These are phyloP conservation scores for Drosophila acutilabella DNA, from an alignment of 2,888 invertebrate genomes.

Conservation along the genomic window DNA sequence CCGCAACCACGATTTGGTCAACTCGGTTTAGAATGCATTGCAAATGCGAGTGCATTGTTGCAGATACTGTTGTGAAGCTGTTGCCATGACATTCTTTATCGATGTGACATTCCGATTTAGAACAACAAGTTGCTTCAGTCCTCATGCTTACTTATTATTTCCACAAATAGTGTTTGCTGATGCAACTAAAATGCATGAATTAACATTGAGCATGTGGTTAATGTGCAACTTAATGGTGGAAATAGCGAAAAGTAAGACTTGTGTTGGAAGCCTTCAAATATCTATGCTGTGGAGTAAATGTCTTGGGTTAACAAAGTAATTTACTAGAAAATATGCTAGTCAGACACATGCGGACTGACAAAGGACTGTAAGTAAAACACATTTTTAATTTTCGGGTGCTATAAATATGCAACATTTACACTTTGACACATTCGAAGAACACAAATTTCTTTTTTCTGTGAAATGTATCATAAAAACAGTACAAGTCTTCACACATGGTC, in stretches of 20 bases:
- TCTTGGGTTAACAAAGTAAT: neutral
- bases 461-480: constrained; percentile 49
- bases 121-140: constrained; percentile 7
- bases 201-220: constrained; percentile 1
- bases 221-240: neutral
- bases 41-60: constrained; percentile 28
- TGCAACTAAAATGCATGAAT: constrained; percentile 14
- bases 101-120: constrained; percentile 12
- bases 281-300: neutral
- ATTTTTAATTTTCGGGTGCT: constrained; percentile 7
- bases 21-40: constrained; percentile 59
- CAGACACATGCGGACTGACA: constrained; percentile 1
- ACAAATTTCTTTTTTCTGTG: constrained; percentile 55
- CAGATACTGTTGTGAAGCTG: constrained; percentile 2
- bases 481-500: constrained; percentile 34
- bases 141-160: neutral
- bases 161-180: neutral
- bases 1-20: constrained; percentile 63
- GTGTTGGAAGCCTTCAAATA: neutral
- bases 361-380: constrained; percentile 5
- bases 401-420: constrained; percentile 61
- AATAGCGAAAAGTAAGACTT: neutral
- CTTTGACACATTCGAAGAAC: constrained; percentile 50
- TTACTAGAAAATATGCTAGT: constrained; percentile 3
- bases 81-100: constrained; percentile 25